Evolutionary conservation across 2,888 invertebrate genomes (phyloP).

Genomic region (Tipula vernalis): DNA sequence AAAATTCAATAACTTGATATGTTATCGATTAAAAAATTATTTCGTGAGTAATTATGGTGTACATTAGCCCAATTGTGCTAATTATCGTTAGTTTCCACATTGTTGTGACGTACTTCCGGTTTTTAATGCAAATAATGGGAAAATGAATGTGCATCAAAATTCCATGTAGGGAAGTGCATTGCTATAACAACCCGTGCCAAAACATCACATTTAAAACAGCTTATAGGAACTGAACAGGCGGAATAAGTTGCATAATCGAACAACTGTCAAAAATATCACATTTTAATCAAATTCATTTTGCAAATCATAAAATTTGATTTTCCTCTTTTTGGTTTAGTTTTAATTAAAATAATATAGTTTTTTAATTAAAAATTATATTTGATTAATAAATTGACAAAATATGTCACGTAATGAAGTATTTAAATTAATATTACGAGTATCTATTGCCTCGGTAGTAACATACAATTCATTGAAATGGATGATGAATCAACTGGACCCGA

Average conservation of each 20-base stretch:
- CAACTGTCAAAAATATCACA: background rate
- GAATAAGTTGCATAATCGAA: background rate
- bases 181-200: too few relatives aligned
- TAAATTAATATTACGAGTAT: slow-evolving; percentile 60
- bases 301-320: background rate
- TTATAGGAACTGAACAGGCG: too few relatives aligned
- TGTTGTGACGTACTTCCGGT: too few relatives aligned
- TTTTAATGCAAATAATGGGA: too few relatives aligned
- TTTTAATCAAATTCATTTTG: background rate
- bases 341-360: background rate
- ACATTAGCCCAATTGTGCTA: too few relatives aligned
- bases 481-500: slow-evolving; percentile 84
- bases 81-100: too few relatives aligned
- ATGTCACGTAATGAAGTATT: slow-evolving; percentile 54
- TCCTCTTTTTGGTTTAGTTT: background rate
- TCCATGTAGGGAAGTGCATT: too few relatives aligned
- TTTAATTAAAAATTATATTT: background rate
- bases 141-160: too few relatives aligned
- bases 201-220: too few relatives aligned
- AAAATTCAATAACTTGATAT: too few relatives aligned
- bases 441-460: slow-evolving; percentile 70
- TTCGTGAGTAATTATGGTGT: too few relatives aligned
- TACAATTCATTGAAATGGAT: slow-evolving; percentile 86
- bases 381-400: background rate
- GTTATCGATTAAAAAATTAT: too few relatives aligned